Base-by-base conservation (phyloP, 2,797 vertebrate species). In the Streptopelia turtur region DNA sequence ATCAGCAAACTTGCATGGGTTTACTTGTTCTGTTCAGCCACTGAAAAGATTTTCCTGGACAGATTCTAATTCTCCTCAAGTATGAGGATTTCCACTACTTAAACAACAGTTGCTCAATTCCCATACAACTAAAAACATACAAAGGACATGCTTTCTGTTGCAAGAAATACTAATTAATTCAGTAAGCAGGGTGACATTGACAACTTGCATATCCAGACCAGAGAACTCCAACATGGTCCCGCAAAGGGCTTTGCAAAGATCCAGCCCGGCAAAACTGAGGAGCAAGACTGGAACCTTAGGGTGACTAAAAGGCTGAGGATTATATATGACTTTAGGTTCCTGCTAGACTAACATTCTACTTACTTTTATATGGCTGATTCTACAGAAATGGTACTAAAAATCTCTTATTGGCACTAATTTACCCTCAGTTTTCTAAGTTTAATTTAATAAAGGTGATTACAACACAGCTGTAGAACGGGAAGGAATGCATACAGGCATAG, bases 41-140 rank as follows among this genome's bases (percentile, higher is more conserved):
- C 41, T 45, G 37, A 93, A 87, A 75, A 41, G 61, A 68, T 71
- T 87, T 95, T 90, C 63, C 84, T 92, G 66, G 78, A 76, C 15
- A 69, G 52, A 82, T 31, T 77, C 60, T 83, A 83, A 60, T 74
- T 64, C 56, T 77, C 82, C 80, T 57, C n/a, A 57, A 93, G 21
- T 13, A 88, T 74, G 43, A 90, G 20, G n/a, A 75, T 81, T 88
- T 95, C 85, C 80, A 88, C 69, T 74, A 81, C 33, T 76, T 83
- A 68, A 84, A 77, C 52, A 83, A 50, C 23, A 81, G 76, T 59
- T 95, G 90, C 65, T 78, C 66, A 81, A 88, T 65, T 91, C 76
- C 61, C 30, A 71, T 39, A 68, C 24, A 90, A 93, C 70, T 82
- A 15, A 88, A 95, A 90, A 30, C 70, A 90, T 25, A 86, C 10